Evolutionary conservation across 2,888 invertebrate species (phyloP).

Genomic region (Chrysodeixis includens): DNA sequence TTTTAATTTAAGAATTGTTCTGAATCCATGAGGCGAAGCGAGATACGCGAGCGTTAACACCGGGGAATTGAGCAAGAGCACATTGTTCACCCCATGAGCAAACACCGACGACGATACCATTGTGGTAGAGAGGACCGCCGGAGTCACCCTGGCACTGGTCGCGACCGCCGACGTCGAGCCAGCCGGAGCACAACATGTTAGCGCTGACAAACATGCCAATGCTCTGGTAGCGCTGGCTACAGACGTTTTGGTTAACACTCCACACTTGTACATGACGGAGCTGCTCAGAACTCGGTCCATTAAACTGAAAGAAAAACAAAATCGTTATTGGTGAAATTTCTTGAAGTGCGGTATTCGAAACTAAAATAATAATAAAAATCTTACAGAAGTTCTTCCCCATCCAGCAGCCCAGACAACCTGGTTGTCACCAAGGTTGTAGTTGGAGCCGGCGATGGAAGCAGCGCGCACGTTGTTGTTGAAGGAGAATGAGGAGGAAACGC

Average conservation of each 20-base stretch:
- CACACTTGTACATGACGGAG: slow-evolving; percentile 51
- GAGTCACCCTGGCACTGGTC: slow-evolving; percentile 79
- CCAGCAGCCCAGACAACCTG: slow-evolving; percentile 67
- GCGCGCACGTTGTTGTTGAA: slow-evolving; percentile 48
- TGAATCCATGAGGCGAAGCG: slow-evolving; percentile 66
- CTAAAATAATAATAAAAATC: slow-evolving; percentile 31
- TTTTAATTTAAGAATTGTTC: slow-evolving; percentile 54
- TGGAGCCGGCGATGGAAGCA: slow-evolving; percentile 62
- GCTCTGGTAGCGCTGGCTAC: slow-evolving; percentile 57
- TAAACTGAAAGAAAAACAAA: not conserved
- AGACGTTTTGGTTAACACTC: slow-evolving; percentile 62
- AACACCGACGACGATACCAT: slow-evolving; percentile 68
- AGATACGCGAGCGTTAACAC: slow-evolving; percentile 69
- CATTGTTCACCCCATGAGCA: slow-evolving; percentile 70
- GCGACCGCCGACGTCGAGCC: slow-evolving; percentile 71
- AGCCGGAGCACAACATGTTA: slow-evolving; percentile 70
- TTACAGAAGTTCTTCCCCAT: slow-evolving; percentile 66
- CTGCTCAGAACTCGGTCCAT: not conserved
- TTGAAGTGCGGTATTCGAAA: too few relatives aligned
- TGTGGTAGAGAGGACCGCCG: slow-evolving; percentile 73
- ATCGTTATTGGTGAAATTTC: not conserved
- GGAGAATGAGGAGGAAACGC: slow-evolving; percentile 45
- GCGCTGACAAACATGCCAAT: slow-evolving; percentile 45
- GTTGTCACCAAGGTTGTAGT: slow-evolving; percentile 64
- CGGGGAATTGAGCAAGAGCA: slow-evolving; percentile 64